Conservation (phyloP, 1,140 invertebrate genomes). For the Drosophila prosaltans region DNA sequence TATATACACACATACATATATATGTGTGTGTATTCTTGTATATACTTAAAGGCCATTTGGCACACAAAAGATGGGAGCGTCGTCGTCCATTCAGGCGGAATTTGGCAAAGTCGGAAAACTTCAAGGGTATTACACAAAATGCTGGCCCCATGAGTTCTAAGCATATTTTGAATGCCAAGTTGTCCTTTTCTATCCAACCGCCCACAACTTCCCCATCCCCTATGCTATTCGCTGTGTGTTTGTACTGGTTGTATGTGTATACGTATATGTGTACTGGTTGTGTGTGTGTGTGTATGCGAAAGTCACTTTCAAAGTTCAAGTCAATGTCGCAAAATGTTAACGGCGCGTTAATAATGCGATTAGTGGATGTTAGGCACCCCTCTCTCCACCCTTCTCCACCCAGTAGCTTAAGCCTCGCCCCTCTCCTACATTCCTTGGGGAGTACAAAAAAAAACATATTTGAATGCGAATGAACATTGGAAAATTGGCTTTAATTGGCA, state of each 20-base stretch:
- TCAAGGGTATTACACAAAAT: constrained; percentile 68
- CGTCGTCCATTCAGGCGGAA: constrained; percentile 53
- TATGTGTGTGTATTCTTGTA: neutral
- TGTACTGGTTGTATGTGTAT: neutral
- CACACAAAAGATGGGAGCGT: constrained; percentile 4
- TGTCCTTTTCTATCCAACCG: constrained; percentile 25
- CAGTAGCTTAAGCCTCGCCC: neutral
- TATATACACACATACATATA: neutral
- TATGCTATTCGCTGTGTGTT: neutral
- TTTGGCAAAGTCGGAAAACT: constrained; percentile 69
- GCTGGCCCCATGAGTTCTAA: constrained; percentile 54
- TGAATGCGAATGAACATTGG: constrained; percentile 57
- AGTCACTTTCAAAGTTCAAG: constrained; percentile 71
- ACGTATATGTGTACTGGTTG: neutral
- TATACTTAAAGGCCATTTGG: constrained; percentile 14
- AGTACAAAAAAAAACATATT: constrained; percentile 41
- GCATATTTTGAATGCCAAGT: constrained; percentile 62
- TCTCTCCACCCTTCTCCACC: constrained; percentile 23
- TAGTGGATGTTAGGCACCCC: constrained; percentile 58
- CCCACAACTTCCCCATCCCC: neutral
- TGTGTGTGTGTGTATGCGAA: constrained; percentile 28
- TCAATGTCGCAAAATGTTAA: constrained; percentile 77
- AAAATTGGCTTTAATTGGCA: constrained; percentile 73
- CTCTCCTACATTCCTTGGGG: constrained; percentile 30
- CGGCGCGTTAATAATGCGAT: constrained; percentile 77